Evolutionary conservation across 1,140 invertebrate species (phyloP), one percentile per base, ranked within the genome.

Genomic region (Drosophila equinoxialis): DNA sequence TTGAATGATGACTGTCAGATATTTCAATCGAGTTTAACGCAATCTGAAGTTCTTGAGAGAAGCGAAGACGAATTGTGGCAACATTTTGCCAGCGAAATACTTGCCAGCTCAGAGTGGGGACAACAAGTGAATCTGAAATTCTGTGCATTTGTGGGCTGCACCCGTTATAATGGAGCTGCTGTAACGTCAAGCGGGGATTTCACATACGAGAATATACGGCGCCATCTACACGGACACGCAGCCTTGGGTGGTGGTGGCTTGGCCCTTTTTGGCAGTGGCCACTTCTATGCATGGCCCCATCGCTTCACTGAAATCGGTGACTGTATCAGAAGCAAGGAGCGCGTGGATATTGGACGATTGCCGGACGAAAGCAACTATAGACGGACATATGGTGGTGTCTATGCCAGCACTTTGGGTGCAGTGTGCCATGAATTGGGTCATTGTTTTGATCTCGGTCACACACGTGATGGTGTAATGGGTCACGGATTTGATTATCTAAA

Each of bases 391-490:
- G 97, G 97, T 63, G 97, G 96, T 26, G 98, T 97, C 87, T 97
- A 97, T 93, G 96, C 97, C 3, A 98, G 98, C 10, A 97, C 97
- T 14, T 92, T 99, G 35, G 98, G 98, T 4, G 97, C 98, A n/a
- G 96, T 97, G 6, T 95, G 98, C 33, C 98, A 99, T 93, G 98
- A 99, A 93, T 92, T 99, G 51, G 97, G 97, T 11, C 98, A 99
- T 91, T 98, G 97, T 1, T 98, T 99, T 92, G 97, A 99, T 93
- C 94, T 99, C 39, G 98, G 97, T 0, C 98, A 99, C 91, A 97
- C 97, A 0, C 94, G 95, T 74, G 94, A 96, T 75, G 98, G 98
- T 6, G 97, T 99, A 55, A 99, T 99, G 98, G 97, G 97, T 13
- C 94, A 97, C 83, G 98, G 97, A 13, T 98, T 99, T 92, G 97